Base-by-base conservation (phyloP, 2,888 invertebrate species). In the Standfussiana lucernea region DNA sequence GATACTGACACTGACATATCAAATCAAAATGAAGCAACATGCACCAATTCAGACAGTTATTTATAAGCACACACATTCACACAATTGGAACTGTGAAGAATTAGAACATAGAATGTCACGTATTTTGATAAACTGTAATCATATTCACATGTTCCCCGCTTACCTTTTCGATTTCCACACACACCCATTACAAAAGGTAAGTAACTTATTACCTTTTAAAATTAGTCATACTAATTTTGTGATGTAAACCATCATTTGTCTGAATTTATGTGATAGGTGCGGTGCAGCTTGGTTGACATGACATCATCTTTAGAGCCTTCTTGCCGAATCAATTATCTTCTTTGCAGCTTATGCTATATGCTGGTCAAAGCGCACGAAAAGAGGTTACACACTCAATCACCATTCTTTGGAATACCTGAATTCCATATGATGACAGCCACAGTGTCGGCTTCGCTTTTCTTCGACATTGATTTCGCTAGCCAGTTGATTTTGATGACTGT, bases 151-250 rank as follows among this genome's bases (percentile, higher is more conserved):
- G 4, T 42, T 47, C 42, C 2, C 15, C 61, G 50, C 24, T 8
- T 28, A 32, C 35, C 10, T 37, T 47, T 42, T 70, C 21, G 21
- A 67, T 84, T 84, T 64, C 69, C 24, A 32, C 62, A 75, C 28
- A 72, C 40, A 65, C 1, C 13, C 35, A 71, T 85, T 79, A 79
- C 83, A 82, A 79, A 79, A 83, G 45, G n/a, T 53, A 53, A n/a
- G n/a, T n/a, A n/a, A n/a, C n/a, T n/a, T n/a, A n/a, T n/a, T n/a
- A n/a, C n/a, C n/a, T n/a, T n/a, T n/a, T n/a, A n/a, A n/a, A n/a
- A n/a, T n/a, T n/a, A n/a, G n/a, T n/a, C n/a, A n/a, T n/a, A n/a
- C n/a, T n/a, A n/a, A n/a, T n/a, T n/a, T n/a, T n/a, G n/a, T n/a
- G 64, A 65, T 83, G 75, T 50, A 77, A 82, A 37, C 2, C 45